Base-by-base conservation (phyloP, 2,797 vertebrate genomes). In the Ficedula albicollis region DNA sequence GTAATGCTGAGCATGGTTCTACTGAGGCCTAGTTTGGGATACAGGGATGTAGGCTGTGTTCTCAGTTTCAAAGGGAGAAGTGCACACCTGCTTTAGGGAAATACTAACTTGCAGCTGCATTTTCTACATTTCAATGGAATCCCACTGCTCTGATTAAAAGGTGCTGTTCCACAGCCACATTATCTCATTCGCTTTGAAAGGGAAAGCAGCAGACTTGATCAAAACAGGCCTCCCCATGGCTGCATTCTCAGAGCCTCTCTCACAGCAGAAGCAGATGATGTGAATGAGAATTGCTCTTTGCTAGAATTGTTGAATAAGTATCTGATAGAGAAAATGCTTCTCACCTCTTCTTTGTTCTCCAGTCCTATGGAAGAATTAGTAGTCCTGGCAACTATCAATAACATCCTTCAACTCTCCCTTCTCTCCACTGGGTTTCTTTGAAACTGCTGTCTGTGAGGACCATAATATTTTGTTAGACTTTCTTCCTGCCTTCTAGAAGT, bases 161-260 rank as follows among this genome's bases (percentile, higher is more conserved):
- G 63, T 83, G 77, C 92, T 93, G 48, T 96, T 94, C 60, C 83
- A 87, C 85, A 89, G 90, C 62, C 62, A 3, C 74, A 72, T 96
- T 96, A 96, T 95, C 90, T 86, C 79, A 78, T 96, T 97, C 34
- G 11, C 87, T 96, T 96, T 97, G 93, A 97, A 97, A 94, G 64
- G 67, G 86, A 96, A 96, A 94, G 81, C 72, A 87, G 70, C 10
- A 3, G 82, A 95, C 80, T 86, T 93, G 93, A 97, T 97, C 95
- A 97, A 97, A 98, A 96, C 77, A 87, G 81, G 74, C 84, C 63
- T 96, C 91, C 87, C 87, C 16, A 34, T 54, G 80, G 73, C 74
- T 96, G 87, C 70, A 38, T 85, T 95, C 87, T 94, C 91, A 94
- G 62, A 93, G 76, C 69, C 49, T 38, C 90, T 96, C 90, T 97